These are phyloP conservation scores for Oenanthe oenanthe DNA, from an alignment of 2,113 vertebrate species.

Conservation along the genomic window DNA sequence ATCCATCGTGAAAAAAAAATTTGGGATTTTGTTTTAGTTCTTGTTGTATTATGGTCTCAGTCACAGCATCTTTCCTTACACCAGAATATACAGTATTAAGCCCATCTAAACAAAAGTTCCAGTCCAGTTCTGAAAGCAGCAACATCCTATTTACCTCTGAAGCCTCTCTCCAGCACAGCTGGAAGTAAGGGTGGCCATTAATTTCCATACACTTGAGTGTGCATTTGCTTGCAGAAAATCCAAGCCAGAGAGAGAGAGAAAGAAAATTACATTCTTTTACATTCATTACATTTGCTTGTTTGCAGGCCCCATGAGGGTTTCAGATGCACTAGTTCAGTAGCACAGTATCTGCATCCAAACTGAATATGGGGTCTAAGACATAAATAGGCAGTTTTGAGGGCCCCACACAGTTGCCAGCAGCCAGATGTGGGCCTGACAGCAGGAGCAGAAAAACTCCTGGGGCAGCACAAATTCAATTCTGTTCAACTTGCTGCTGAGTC, in stretches of 20 bases:
- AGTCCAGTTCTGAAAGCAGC: not conserved
- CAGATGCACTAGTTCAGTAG: not conserved
- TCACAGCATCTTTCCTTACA: not conserved
- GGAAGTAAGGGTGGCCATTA: not conserved
- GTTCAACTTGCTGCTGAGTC: not conserved
- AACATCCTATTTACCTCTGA: not conserved
- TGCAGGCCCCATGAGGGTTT: not conserved
- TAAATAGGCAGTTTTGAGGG: not conserved
- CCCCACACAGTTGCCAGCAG: not conserved
- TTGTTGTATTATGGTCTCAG: not conserved
- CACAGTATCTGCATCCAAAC: not conserved
- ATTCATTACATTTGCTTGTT: not conserved
- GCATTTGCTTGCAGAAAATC: not conserved
- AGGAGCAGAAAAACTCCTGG: not conserved
- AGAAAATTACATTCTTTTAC: not conserved
- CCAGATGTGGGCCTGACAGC: not conserved
- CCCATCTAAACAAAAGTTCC: not conserved
- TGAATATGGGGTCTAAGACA: not conserved
- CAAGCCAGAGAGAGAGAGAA: not conserved
- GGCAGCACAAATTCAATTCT: not conserved
- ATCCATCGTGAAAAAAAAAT: not conserved
- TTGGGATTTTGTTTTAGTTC: not conserved
- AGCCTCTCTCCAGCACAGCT: not conserved
- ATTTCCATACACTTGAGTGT: not conserved
- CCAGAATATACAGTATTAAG: not conserved